Conservation (phyloP, 2,797 vertebrate species). For the Ficedula albicollis region DNA sequence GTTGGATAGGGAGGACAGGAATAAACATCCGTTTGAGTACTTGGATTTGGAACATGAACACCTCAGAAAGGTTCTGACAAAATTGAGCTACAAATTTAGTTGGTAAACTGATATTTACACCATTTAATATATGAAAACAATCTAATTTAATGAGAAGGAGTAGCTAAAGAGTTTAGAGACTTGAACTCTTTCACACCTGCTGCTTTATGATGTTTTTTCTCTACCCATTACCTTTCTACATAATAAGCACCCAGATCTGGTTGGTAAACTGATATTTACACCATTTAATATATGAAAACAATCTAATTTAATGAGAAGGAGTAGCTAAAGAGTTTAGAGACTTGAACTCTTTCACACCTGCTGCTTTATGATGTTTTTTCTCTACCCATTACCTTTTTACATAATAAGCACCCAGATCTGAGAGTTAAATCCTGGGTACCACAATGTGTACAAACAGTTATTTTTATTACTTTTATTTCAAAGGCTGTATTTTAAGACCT, state of each 20-base stretch:
- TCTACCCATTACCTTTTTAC: background rate
- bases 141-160: background rate
- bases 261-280: background rate
- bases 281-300: background rate
- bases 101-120: background rate
- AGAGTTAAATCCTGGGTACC: background rate
- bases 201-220: background rate
- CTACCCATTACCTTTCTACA: background rate
- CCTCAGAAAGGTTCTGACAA: background rate
- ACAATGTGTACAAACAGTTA: background rate
- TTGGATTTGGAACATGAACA: background rate
- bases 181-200: background rate
- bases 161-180: background rate
- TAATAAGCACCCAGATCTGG: no score
- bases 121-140: background rate
- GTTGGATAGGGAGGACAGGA: background rate
- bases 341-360: background rate
- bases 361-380: background rate
- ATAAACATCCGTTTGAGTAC: background rate
- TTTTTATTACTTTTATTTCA: background rate
- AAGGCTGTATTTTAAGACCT: background rate
- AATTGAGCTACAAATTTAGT: background rate
- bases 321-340: background rate
- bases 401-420: background rate
- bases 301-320: background rate